A percentile compares a stretch with the other conserved stretches of the same genome.
Conservation (phyloP, 2,888 invertebrate genomes). For the Autographa pulchrina region DNA sequence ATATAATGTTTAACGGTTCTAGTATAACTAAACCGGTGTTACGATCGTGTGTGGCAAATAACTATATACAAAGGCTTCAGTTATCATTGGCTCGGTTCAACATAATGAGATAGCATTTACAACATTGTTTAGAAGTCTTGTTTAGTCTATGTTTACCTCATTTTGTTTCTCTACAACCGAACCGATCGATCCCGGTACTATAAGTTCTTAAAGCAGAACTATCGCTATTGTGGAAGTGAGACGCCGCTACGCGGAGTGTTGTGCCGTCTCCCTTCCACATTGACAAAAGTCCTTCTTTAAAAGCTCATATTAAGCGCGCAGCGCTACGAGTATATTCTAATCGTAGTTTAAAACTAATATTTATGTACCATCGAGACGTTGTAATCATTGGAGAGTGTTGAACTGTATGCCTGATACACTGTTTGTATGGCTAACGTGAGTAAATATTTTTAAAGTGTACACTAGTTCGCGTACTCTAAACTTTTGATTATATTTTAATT, state of each 20-base stretch:
- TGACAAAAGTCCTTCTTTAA: too few relatives aligned
- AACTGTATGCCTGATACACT: not conserved
- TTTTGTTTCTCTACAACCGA: slow-evolving; percentile 18
- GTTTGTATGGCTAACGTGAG: not conserved
- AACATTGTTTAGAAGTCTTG: slow-evolving; percentile 26
- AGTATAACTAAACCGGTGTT: not conserved
- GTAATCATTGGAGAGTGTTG: not conserved
- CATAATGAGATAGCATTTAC: slow-evolving; percentile 31
- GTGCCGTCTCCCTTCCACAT: too few relatives aligned
- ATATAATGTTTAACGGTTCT: not conserved
- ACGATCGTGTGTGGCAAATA: slow-evolving; percentile 13
- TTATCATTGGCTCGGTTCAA: slow-evolving; percentile 21
- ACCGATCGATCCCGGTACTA: not conserved
- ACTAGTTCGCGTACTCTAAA: not conserved
- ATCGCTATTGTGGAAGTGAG: not conserved
- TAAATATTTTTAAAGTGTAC: not conserved
- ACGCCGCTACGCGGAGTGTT: too few relatives aligned
- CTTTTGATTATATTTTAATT: too few relatives aligned
- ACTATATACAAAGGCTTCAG: slow-evolving; percentile 11
- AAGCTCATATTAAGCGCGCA: too few relatives aligned
- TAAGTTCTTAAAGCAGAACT: too few relatives aligned
- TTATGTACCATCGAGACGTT: not conserved
- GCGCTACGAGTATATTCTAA: not conserved
- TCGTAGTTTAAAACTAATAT: slow-evolving; percentile 7
- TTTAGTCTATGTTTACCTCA: slow-evolving; percentile 33